Evolutionary conservation across 2,113 vertebrate species (phyloP), one percentile per base, ranked within the genome.

Genomic region (Ginglymostoma cirratum): DNA sequence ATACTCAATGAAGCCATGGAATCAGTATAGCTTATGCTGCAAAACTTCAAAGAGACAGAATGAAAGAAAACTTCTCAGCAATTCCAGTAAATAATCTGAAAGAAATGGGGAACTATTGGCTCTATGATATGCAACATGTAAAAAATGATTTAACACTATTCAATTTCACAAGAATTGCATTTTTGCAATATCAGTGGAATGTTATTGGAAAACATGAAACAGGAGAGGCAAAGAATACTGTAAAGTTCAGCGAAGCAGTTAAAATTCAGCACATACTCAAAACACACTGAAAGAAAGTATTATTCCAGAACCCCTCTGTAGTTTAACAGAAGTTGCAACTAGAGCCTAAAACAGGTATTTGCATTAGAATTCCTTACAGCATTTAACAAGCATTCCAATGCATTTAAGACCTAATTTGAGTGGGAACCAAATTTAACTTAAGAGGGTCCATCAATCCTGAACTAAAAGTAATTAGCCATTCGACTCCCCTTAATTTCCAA

Each of bases 341-440:
- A 19, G 34, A 93, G 61, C 61, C 52, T 83, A 55, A 90, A 89
- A 14, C 48, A 12, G 87, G 87, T 19, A 65, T 61, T 92, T 23
- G 65, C 61, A 93, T 38, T 66, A n/a, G 89, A 93, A 93, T 66
- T 93, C 55, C 38, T 45, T 66, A n/a, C 61, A 93, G 89, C 19
- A 93, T 42, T 83, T 83, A 93, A 92, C n/a, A n/a, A 67, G 61
- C 61, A 93, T 93, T 93, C 89, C 89, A 23, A 19, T 38, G 61
- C 61, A 66, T 38, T 66, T 38, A 67, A 66, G 17, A 66, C 61
- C n/a, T 34, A n/a, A 67, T 93, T n/a, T 38, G 34, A 93, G 61
- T 93, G 89, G 89, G 61, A 93, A 67, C 55, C 55, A 93, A 66
- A 93, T 66, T 66, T 67, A 66, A 67, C 61, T 93, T 66, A 92